phyloP scores from a whole-genome alignment of 2,113 vertebrate species.

The Ptilorrhoa leucosticta region DNA sequence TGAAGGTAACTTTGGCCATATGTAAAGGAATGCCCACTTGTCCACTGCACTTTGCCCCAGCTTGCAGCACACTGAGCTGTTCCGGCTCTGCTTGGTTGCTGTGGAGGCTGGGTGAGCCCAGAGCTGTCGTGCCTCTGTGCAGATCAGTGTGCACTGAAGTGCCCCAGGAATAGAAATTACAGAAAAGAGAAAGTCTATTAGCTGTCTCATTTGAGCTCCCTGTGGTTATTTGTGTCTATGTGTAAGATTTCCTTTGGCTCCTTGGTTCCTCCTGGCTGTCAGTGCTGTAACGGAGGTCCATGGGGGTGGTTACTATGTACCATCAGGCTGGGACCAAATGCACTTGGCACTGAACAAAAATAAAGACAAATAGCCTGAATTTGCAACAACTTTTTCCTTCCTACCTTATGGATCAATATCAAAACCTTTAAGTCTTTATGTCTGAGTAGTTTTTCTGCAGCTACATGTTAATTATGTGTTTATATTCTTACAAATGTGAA shows the following conservation, averaged over 20 bases:
- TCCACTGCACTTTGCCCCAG: neutral
- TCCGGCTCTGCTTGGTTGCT: neutral
- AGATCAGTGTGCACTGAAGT: neutral
- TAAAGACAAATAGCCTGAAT: neutral
- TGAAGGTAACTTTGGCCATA: neutral
- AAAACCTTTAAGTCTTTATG: neutral
- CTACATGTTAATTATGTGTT: neutral
- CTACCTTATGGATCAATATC: neutral
- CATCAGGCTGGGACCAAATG: neutral
- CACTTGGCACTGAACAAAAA: neutral
- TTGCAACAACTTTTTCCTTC: neutral
- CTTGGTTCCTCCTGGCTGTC: neutral
- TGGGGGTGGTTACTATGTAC: neutral
- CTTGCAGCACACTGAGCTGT: neutral
- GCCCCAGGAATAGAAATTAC: neutral
- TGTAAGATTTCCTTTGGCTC: neutral
- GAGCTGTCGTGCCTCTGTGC: fast-evolving
- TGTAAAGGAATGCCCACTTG: neutral
- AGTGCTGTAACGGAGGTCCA: neutral
- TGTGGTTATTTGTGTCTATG: neutral
- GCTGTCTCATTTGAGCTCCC: neutral
- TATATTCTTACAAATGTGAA: conserved; percentile 34
- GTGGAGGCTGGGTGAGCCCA: neutral
- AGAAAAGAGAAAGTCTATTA: neutral
- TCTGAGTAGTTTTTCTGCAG: neutral